A percentile compares a stretch with the other conserved stretches of the same genome.
Evolutionary conservation across 2,888 invertebrate species (phyloP).

Genomic region (Orthonychiurus folsomi): DNA sequence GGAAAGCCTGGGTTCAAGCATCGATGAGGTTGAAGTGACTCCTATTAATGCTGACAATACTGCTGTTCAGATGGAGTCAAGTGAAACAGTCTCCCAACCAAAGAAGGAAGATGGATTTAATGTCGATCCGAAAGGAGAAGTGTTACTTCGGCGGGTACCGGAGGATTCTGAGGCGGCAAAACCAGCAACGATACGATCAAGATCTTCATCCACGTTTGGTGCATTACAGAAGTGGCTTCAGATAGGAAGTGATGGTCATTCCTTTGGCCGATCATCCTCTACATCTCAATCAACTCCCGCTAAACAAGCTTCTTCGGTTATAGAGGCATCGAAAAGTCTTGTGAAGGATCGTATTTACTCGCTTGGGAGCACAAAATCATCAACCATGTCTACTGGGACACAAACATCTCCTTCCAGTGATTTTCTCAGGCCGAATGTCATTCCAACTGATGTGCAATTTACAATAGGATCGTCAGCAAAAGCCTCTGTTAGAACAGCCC

Average conservation of each 20-base stretch:
- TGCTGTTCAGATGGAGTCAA: neutral
- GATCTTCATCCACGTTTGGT: conserved; percentile 43
- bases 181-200: conserved; percentile 16
- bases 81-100: neutral
- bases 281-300: conserved; percentile 13
- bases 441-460: conserved; percentile 50
- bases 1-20: neutral
- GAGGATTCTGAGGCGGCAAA: conserved; percentile 14
- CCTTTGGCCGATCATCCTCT: conserved; percentile 16
- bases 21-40: neutral
- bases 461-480: conserved; percentile 52
- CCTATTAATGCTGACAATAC: neutral
- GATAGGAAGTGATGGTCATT: conserved; percentile 29
- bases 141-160: neutral
- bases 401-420: conserved; percentile 59
- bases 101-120: neutral
- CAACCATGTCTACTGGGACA: conserved; percentile 50
- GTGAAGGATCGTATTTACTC: conserved; percentile 44
- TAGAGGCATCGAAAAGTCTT: conserved; percentile 41
- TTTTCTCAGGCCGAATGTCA: conserved; percentile 46
- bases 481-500: conserved; percentile 28
- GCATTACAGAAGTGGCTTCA: conserved; percentile 52
- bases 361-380: conserved; percentile 41
- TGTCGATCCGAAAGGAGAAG: neutral
- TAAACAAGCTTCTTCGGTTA: conserved; percentile 7